Base-by-base conservation (phyloP, 2,113 vertebrate genomes). In the Prietella phreatophila region DNA sequence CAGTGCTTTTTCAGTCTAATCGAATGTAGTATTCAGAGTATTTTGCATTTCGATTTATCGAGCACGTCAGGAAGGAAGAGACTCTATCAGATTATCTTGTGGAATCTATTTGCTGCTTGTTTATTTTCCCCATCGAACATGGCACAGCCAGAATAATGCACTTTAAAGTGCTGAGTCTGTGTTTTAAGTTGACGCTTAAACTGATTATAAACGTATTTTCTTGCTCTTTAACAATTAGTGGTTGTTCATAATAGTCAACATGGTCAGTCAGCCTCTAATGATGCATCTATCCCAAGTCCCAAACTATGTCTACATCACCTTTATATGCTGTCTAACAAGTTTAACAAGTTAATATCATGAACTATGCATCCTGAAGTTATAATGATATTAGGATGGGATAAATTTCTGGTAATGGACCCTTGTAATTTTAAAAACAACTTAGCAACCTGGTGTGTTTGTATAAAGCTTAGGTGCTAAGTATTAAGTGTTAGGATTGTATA, bases 1-100 rank as follows among this genome's bases (percentile, higher is more conserved):
- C 82, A 90, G 89, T 87, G 50, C 69, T 89, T 88, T 78, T 83
- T n/a, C n/a, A 47, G 20, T n/a, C 82, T 82, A 73, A 86, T 90
- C 65, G 76, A 82, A 86, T 47, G 9, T 78, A 83, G 60, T 81
- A 84, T 86, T 86, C 36, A 33, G 17, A 84, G 71, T 81, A 61
- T 88, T 88, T 85, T 65, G 47, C 76, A 84, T 87, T 71, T 60
- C 27, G 67, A 84, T 88, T n/a, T 82, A 85, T 89, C 19, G 76
- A 87, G 42, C 63, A 53, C 42, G 55, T 58, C 69, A 86, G 81
- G 71, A 84, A 69, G 73, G 19, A 39, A 56, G 36, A 76, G 30
- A 33, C 75, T 82, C 85, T 53, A 89, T 90, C 84, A 82, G 60
- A 79, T 90, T 90, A 90, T n/a, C 67, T 20, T 50, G 58, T 87